Percentiles rank a stretch among this genome's conserved stretches.
Conservation (phyloP, 2,888 invertebrate genomes). For the Drosophila paucipuncta region DNA sequence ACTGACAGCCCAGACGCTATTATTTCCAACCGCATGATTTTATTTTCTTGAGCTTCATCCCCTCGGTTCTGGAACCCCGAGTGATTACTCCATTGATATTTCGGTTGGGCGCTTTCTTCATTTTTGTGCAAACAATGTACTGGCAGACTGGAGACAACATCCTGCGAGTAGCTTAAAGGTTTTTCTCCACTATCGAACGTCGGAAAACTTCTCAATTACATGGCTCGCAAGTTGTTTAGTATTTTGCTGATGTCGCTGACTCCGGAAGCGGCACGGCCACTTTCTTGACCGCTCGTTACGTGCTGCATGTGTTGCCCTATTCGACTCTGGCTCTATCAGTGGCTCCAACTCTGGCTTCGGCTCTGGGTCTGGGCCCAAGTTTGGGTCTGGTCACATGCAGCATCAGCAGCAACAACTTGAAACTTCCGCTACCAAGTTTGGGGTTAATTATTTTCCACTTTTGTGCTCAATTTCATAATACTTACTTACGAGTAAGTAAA, state of each 20-base stretch:
- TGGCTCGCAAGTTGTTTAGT: slow-evolving; percentile 59
- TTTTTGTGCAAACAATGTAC: slow-evolving; percentile 68
- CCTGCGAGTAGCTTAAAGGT: slow-evolving; percentile 27
- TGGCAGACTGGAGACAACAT: slow-evolving; percentile 39
- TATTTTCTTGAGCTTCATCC: slow-evolving; percentile 51
- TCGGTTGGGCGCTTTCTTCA: slow-evolving; percentile 65
- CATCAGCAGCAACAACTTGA: slow-evolving; percentile 46
- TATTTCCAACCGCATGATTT: slow-evolving; percentile 82
- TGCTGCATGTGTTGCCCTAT: slow-evolving; percentile 74
- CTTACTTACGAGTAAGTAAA: slow-evolving; percentile 32
- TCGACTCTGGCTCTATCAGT: slow-evolving; percentile 3
- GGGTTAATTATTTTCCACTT: slow-evolving; percentile 83
- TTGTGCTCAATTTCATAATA: slow-evolving; percentile 61
- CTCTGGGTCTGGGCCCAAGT: slow-evolving; percentile 23
- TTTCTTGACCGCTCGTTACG: slow-evolving; percentile 79
- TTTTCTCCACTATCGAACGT: slow-evolving; percentile 47
- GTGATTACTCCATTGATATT: slow-evolving; percentile 73
- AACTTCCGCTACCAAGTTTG: slow-evolving; percentile 73
- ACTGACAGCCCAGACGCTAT: slow-evolving; percentile 76
- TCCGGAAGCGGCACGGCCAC: slow-evolving; percentile 45
- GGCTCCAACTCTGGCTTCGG: slow-evolving; percentile 1
- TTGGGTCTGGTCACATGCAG: slow-evolving; percentile 41
- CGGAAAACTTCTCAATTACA: slow-evolving; percentile 64
- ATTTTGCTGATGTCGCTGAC: slow-evolving; percentile 64
- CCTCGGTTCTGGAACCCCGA: slow-evolving; percentile 11